Evolutionary conservation across 1,140 invertebrate genomes (phyloP).

Genomic region (Dinothrombium tinctorium): DNA sequence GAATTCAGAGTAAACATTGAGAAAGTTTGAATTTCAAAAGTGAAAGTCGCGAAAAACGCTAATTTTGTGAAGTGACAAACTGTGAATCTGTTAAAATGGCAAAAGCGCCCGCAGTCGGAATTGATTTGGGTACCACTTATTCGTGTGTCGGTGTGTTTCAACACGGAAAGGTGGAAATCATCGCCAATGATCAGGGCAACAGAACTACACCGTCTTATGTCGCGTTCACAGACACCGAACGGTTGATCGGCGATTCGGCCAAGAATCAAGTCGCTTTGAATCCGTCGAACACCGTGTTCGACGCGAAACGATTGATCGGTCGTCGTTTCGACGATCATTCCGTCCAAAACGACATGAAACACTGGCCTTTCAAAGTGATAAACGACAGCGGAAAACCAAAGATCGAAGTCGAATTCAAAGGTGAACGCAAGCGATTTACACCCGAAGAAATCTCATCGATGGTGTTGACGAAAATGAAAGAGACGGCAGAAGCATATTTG

Average conservation of each 20-base stretch:
- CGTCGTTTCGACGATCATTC: slow-evolving; percentile 66
- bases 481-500: slow-evolving; percentile 87
- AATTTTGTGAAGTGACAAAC: too few species aligned
- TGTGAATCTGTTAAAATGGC: slow-evolving; percentile 48
- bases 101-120: slow-evolving; percentile 74
- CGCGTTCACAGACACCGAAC: slow-evolving; percentile 86
- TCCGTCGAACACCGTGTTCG: slow-evolving; percentile 46
- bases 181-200: slow-evolving; percentile 95
- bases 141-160: slow-evolving; percentile 97
- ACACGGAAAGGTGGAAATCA: slow-evolving; percentile 91
- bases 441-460: slow-evolving; percentile 96
- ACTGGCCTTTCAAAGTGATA: slow-evolving; percentile 64
- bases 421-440: slow-evolving; percentile 65
- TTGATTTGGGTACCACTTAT: slow-evolving; percentile 96
- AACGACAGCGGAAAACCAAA: slow-evolving; percentile 66
- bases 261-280: slow-evolving; percentile 95
- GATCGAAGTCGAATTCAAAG: slow-evolving; percentile 32
- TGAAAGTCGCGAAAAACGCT: too few species aligned
- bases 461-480: slow-evolving; percentile 94
- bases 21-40: too few species aligned
- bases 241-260: slow-evolving; percentile 87
- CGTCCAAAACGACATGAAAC: slow-evolving; percentile 81
- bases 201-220: slow-evolving; percentile 94
- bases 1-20: too few species aligned
- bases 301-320: slow-evolving; percentile 26